Conservation (phyloP, 2,797 vertebrate species). For the Poeciliopsis presidionis region DNA sequence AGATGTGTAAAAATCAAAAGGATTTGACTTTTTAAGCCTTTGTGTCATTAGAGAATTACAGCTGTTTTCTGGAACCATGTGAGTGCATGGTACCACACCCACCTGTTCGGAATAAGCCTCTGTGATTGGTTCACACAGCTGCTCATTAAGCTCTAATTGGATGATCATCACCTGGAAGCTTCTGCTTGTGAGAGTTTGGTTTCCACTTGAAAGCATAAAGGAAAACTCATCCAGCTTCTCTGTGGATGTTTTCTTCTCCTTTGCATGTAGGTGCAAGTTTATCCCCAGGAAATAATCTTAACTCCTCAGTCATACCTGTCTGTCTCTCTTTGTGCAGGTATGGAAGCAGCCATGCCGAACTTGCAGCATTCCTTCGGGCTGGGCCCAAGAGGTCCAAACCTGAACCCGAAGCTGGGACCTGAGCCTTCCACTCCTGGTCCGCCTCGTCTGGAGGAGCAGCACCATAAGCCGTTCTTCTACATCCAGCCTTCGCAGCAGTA, state of each 20-base stretch:
- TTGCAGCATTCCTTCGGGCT: constrained; percentile 43
- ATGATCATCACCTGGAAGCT: constrained; percentile 49
- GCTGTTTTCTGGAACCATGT: constrained; percentile 16
- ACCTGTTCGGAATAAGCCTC: neutral
- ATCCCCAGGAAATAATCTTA: neutral
- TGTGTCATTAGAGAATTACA: constrained; percentile 1
- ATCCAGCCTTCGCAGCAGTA: constrained; percentile 76
- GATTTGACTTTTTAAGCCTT: neutral
- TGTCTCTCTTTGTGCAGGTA: constrained; percentile 32
- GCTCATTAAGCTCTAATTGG: constrained; percentile 40
- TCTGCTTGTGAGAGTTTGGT: constrained; percentile 16
- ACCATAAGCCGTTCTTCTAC: constrained; percentile 80
- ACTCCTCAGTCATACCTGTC: neutral
- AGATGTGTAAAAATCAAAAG: neutral
- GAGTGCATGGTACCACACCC: constrained; percentile 8
- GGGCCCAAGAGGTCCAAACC: constrained; percentile 53
- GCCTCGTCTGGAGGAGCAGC: constrained; percentile 64
- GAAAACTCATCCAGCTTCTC: constrained; percentile 15
- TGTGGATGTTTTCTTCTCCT: neutral
- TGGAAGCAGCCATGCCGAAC: constrained; percentile 60
- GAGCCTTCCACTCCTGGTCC: constrained; percentile 42
- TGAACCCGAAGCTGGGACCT: constrained; percentile 31
- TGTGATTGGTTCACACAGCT: constrained; percentile 42
- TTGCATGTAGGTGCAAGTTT: constrained; percentile 27
- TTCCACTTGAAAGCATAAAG: constrained; percentile 28